A percentile compares a stretch with the other conserved stretches of the same genome.
These are phyloP conservation scores for Seriola aureovittata DNA, from an alignment of 2,113 vertebrate genomes.

Conservation along the genomic window DNA sequence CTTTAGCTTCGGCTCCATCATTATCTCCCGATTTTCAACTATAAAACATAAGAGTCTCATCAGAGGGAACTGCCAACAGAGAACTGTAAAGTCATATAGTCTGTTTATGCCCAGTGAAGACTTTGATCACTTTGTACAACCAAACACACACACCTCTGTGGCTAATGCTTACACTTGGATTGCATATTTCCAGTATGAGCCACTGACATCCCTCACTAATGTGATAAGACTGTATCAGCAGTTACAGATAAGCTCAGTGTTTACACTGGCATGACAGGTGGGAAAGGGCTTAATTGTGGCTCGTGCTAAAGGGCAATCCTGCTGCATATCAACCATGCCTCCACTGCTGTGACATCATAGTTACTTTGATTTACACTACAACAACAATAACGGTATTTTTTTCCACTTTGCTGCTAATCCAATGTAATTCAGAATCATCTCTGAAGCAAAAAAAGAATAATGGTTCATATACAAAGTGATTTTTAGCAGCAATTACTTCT, in stretches of 20 bases:
- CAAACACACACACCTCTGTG: neutral
- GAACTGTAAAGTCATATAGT: neutral
- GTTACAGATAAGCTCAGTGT: conserved; percentile 47
- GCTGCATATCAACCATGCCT: neutral
- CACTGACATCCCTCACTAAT: conserved; percentile 32
- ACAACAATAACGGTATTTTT: neutral
- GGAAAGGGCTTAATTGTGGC: neutral
- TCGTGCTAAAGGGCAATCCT: neutral
- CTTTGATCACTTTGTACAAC: neutral
- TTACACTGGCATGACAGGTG: conserved; percentile 31
- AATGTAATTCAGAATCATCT: neutral
- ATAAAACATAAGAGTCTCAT: neutral
- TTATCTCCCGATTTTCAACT: neutral
- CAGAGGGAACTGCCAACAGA: neutral
- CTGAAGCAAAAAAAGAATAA: neutral
- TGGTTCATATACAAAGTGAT: neutral
- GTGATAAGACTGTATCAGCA: conserved; percentile 41
- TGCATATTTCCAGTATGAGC: conserved; percentile 10
- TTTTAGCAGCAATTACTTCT: neutral
- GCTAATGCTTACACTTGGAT: neutral
- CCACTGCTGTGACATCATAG: neutral
- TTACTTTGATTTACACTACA: neutral
- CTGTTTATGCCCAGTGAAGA: neutral
- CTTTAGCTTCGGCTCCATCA: neutral
- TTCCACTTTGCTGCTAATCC: neutral